Conservation (phyloP, 2,888 invertebrate species). For the Eubasilissa splendida region DNA sequence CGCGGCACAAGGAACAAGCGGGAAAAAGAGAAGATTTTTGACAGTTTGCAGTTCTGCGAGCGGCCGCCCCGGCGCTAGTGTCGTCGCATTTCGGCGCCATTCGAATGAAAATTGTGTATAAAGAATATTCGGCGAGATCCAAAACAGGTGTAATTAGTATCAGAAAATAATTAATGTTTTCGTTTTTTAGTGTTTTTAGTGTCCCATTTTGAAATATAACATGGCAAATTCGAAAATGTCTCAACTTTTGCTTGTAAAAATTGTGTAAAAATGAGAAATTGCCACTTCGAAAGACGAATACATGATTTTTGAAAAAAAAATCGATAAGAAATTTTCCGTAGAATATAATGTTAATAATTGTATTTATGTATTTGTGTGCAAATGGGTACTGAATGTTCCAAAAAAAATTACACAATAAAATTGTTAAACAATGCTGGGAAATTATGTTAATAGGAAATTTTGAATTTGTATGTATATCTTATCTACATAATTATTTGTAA, state of each 20-base stretch:
- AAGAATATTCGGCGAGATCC: background rate
- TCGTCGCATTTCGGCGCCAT: background rate
- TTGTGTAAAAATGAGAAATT: constrained; percentile 6
- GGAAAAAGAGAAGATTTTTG: background rate
- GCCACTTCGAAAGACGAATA: background rate
- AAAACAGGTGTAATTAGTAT: constrained; percentile 16
- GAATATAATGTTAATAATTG: background rate
- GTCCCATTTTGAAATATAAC: constrained; percentile 21
- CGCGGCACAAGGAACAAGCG: no score
- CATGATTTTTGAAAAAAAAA: constrained; percentile 1
- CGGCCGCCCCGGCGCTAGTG: background rate
- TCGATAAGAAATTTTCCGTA: background rate
- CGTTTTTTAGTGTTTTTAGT: constrained; percentile 21
- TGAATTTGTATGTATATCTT: constrained; percentile 28
- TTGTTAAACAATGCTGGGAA: constrained; percentile 24
- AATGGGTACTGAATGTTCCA: constrained; percentile 5
- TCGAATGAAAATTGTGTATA: background rate
- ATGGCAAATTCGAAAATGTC: constrained; percentile 25
- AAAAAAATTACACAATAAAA: constrained; percentile 24
- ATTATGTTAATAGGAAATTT: constrained; percentile 22
- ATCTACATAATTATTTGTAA: constrained; percentile 11
- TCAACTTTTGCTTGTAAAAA: constrained; percentile 11
- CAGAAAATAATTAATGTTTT: constrained; percentile 24
- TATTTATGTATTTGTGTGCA: constrained; percentile 18
- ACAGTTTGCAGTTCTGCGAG: constrained; percentile 3